Evolutionary conservation across 1,140 invertebrate genomes (phyloP).

Genomic region (Aphelenchoides fujianensis): DNA sequence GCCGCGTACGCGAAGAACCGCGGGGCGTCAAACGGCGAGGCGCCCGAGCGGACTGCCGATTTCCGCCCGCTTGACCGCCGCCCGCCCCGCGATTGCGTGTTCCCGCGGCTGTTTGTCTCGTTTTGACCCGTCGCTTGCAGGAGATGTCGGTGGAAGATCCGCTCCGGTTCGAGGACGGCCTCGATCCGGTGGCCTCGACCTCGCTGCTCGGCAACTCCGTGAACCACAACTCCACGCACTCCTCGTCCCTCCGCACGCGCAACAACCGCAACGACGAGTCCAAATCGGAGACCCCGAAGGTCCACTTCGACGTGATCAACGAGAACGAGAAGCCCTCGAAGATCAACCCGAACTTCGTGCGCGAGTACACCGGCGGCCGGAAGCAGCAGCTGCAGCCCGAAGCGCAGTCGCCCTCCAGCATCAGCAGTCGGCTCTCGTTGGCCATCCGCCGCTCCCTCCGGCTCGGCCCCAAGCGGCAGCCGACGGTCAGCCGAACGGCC

Average conservation of each 20-base stretch:
- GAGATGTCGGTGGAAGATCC: slow-evolving; percentile 4
- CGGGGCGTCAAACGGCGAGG: too few species aligned
- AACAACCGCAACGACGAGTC: neutral
- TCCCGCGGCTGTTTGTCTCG: neutral
- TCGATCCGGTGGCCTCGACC: neutral
- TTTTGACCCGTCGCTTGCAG: neutral
- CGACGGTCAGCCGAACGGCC: neutral
- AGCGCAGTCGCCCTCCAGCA: neutral
- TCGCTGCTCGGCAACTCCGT: neutral
- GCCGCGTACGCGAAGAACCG: too few species aligned
- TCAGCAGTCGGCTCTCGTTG: slow-evolving; percentile 21
- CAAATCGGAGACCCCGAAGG: slow-evolving; percentile 4
- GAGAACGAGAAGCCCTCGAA: slow-evolving; percentile 8
- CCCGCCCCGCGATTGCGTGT: too few species aligned
- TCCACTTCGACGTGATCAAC: neutral
- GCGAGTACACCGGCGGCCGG: neutral
- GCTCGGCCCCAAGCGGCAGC: slow-evolving; percentile 24
- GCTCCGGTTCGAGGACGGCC: neutral
- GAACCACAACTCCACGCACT: neutral
- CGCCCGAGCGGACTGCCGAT: too few species aligned
- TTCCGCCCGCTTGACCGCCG: neutral
- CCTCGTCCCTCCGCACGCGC: neutral
- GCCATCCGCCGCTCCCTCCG: slow-evolving; percentile 26
- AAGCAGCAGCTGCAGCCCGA: too few species aligned
- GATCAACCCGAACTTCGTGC: neutral